These are phyloP conservation scores for Diploptera punctata DNA, from an alignment of 2,888 invertebrate genomes.

Conservation along the genomic window DNA sequence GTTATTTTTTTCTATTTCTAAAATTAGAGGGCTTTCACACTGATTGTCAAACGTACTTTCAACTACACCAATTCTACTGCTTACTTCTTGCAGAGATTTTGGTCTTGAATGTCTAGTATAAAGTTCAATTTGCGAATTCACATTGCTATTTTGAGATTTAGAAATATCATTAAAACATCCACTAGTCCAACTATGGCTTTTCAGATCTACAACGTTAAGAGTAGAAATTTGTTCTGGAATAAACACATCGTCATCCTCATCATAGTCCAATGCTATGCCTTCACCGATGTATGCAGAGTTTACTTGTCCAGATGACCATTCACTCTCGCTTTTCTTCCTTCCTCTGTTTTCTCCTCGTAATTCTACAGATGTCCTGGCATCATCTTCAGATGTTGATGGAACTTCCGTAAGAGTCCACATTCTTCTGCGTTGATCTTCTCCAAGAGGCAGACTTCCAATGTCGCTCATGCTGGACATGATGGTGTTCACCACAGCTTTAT, in stretches of 20 bases:
- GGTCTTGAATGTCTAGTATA: too few species aligned
- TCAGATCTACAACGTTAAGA: too few species aligned
- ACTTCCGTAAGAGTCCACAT: conserved; percentile 41
- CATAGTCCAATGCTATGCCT: neutral
- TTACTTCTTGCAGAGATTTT: too few species aligned
- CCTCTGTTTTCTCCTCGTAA: neutral
- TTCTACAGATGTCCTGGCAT: conserved; percentile 1
- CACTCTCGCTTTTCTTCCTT: neutral
- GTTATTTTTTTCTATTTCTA: conserved; percentile 48
- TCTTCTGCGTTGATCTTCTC: neutral
- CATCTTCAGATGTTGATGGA: conserved; percentile 39
- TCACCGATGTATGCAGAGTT: conserved; percentile 25
- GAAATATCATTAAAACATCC: too few species aligned
- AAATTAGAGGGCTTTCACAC: conserved; percentile 38
- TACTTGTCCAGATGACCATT: neutral
- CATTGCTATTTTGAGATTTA: too few species aligned
- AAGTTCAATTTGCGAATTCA: too few species aligned
- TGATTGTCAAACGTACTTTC: neutral
- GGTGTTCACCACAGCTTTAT: neutral
- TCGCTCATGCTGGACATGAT: conserved; percentile 14
- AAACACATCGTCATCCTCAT: conserved; percentile 13
- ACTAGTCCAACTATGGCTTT: too few species aligned
- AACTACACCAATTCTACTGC: too few species aligned
- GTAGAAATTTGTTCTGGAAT: neutral
- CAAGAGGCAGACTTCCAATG: neutral